Conservation (phyloP, 53 echinoderm and acorn worm species). For the Arbacia lixula region DNA sequence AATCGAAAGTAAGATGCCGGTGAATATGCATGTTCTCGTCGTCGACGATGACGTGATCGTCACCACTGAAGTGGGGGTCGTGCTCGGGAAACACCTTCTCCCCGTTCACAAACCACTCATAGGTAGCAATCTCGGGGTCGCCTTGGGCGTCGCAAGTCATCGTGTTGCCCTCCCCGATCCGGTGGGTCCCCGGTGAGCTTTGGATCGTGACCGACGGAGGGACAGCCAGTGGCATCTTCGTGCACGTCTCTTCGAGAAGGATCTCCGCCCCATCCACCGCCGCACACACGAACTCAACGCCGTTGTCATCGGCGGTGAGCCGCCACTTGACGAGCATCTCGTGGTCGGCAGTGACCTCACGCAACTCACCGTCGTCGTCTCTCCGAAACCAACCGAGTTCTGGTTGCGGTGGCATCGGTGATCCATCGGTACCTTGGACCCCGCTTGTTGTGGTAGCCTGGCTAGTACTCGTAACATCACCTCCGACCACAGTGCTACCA, state of each 20-base stretch:
- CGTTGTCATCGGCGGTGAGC: constrained; percentile 31
- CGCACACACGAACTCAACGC: constrained; percentile 46
- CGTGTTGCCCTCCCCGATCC: constrained; percentile 26
- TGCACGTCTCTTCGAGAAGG: neutral
- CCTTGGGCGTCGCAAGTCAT: constrained; percentile 51
- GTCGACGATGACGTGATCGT: neutral
- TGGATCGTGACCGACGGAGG: constrained; percentile 2
- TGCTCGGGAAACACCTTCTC: constrained; percentile 2
- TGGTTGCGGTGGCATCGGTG: neutral
- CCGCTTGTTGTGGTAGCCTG: neutral
- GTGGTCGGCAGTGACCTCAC: constrained; percentile 13
- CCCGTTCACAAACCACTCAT: constrained; percentile 63
- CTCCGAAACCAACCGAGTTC: constrained; percentile 45
- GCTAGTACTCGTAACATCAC: neutral
- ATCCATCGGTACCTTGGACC: neutral
- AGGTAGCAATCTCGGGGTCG: constrained; percentile 25
- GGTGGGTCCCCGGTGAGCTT: constrained; percentile 22
- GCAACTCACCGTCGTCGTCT: neutral
- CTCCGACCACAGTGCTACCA: neutral
- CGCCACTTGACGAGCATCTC: constrained; percentile 39
- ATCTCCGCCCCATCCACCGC: constrained; percentile 16
- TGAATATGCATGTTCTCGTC: neutral
- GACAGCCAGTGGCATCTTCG: neutral
- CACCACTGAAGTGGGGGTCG: neutral
- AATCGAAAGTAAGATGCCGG: constrained; percentile 13